phyloP scores from a whole-genome alignment of 2,797 vertebrate species.

The Tragelaphus oryx region DNA sequence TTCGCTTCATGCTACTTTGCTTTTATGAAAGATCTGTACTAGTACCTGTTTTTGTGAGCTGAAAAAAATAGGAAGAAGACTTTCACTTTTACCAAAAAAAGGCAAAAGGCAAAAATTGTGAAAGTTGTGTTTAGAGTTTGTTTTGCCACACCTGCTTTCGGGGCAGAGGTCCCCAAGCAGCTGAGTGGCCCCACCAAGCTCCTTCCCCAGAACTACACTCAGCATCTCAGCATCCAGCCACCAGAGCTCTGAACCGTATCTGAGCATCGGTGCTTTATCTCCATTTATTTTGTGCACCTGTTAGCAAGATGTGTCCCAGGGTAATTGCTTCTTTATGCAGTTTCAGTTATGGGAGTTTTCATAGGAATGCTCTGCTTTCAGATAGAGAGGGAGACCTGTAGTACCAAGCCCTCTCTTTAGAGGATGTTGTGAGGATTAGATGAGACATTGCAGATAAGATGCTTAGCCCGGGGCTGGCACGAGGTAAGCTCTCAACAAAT shows the following conservation, averaged over 20 bases:
- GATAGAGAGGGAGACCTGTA: background rate
- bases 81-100: background rate
- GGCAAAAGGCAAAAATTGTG: background rate
- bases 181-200: background rate
- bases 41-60: background rate
- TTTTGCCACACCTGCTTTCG: background rate
- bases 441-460: rapidly evolving
- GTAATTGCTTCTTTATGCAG: background rate
- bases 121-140: background rate
- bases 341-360: background rate
- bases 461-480: background rate
- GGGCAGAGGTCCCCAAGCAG: background rate
- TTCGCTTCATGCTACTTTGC: background rate
- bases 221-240: background rate
- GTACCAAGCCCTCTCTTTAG: background rate
- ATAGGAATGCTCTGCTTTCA: background rate
- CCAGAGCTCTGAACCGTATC: background rate
- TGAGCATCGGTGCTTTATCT: background rate
- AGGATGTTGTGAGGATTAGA: background rate
- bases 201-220: background rate
- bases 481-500: background rate
- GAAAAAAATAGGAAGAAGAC: background rate
- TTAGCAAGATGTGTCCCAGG: background rate
- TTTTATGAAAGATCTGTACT: background rate
- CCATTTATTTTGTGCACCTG: background rate